A percentile compares a stretch with the other conserved stretches of the same genome.
phyloP scores from a whole-genome alignment of 1,140 invertebrate species.

The Ctenoplectra terminalis region DNA sequence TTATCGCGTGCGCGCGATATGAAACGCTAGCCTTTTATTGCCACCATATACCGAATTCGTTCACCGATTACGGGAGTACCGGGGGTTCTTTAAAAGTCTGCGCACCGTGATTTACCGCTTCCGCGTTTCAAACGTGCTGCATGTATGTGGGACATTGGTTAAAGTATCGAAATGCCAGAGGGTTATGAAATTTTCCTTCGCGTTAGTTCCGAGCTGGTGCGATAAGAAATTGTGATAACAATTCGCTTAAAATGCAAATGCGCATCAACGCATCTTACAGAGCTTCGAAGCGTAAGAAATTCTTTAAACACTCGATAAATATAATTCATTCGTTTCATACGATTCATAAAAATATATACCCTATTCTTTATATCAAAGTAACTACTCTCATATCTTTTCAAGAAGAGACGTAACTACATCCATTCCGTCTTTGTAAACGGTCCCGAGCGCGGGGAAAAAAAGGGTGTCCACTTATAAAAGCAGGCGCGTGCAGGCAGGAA shows the following conservation, averaged over 20 bases:
- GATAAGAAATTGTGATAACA: background rate
- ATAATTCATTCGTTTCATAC: background rate
- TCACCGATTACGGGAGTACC: background rate
- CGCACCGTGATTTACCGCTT: slow-evolving; percentile 8
- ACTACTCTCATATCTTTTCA: background rate
- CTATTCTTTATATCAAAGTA: background rate
- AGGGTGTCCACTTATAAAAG: slow-evolving; percentile 32
- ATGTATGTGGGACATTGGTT: background rate
- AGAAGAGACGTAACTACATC: slow-evolving; percentile 1
- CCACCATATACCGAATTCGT: slow-evolving; percentile 8
- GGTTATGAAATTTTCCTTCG: slow-evolving; percentile 8
- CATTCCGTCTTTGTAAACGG: slow-evolving; percentile 29
- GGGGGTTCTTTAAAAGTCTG: slow-evolving; percentile 3
- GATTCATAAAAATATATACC: background rate
- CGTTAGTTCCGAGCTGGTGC: background rate
- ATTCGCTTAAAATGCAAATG: slow-evolving; percentile 6
- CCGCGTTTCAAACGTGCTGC: background rate
- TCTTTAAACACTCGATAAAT: background rate
- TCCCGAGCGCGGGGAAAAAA: background rate
- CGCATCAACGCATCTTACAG: too few species aligned
- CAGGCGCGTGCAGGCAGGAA: slow-evolving; percentile 35
- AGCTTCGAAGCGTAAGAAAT: background rate
- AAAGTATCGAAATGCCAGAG: slow-evolving; percentile 1
- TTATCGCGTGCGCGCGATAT: slow-evolving; percentile 25
- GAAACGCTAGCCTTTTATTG: slow-evolving; percentile 34